phyloP scores from a whole-genome alignment of 2,888 invertebrate genomes.

The Drosophila borealis region DNA sequence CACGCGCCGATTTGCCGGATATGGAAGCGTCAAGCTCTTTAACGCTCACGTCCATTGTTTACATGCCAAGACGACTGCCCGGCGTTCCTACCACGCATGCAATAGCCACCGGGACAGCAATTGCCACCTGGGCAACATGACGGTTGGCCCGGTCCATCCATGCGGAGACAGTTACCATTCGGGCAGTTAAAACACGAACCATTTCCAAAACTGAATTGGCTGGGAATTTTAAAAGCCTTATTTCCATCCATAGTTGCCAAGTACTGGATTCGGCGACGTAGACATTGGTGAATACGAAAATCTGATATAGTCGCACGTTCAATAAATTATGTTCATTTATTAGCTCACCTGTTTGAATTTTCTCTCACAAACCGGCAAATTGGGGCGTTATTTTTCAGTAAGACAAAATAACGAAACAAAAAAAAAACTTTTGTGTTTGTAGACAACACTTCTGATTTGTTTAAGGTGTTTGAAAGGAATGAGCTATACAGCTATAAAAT shows the following conservation, averaged over 20 bases:
- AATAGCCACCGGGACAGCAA: slow-evolving; percentile 49
- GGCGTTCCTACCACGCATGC: slow-evolving; percentile 13
- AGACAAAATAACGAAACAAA: slow-evolving; percentile 12
- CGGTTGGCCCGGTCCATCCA: not conserved
- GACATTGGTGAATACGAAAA: not conserved
- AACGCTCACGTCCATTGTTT: slow-evolving; percentile 40
- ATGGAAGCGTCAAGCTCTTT: slow-evolving; percentile 36
- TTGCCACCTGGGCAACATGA: slow-evolving; percentile 47
- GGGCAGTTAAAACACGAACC: slow-evolving; percentile 37
- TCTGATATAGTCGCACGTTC: not conserved
- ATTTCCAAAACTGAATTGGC: not conserved
- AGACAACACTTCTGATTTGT: slow-evolving; percentile 33
- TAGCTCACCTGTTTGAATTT: slow-evolving; percentile 26
- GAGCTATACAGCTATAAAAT: slow-evolving; percentile 27
- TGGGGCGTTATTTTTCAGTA: slow-evolving; percentile 28
- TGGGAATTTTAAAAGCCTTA: not conserved
- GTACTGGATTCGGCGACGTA: not conserved
- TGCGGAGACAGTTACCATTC: slow-evolving; percentile 45
- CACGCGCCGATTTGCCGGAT: slow-evolving; percentile 40
- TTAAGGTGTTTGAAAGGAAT: slow-evolving; percentile 42
- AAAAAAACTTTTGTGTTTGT: slow-evolving; percentile 1
- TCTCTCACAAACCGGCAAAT: slow-evolving; percentile 23
- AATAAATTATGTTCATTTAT: not conserved
- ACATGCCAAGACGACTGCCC: slow-evolving; percentile 23
- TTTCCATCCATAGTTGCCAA: slow-evolving; percentile 42